Evolutionary conservation across 2,113 vertebrate genomes (phyloP), one percentile per base, ranked within the genome.

Genomic region (Sphyrna mokarran): DNA sequence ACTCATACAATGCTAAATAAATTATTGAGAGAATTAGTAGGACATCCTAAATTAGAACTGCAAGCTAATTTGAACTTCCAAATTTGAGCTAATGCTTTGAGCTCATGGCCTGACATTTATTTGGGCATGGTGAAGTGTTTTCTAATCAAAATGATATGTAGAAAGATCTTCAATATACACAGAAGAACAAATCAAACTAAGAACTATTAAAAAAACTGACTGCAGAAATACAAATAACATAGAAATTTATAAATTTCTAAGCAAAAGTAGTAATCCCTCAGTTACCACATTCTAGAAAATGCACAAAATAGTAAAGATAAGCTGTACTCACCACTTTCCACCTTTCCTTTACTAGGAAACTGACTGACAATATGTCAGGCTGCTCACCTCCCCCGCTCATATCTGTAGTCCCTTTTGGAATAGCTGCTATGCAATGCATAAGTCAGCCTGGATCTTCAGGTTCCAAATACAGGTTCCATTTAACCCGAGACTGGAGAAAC

Each of bases 311-410:
- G 48, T 22, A 95, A 4, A 63, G 3, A 48, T 3, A 0, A 29
- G 68, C 6, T 48, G 96, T 96, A 98, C 99, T 98, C 96, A 99
- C 99, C 98, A 99, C 99, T 97, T 99, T 99, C 99, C 99, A 99
- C 99, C 99, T 98, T 97, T 99, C 99, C 97, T 99, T 99, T 96
- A 99, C 99, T 96, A 99, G 97, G 96, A 98, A 98, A 97, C 98
- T 98, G 97, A 98, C 98, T 96, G 97, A 98, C 95, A 99, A 98
- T 97, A 99, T 99, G 97, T 99, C 99, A 68, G 98, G 97, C 97
- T 99, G 99, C 97, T 99, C 99, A 96, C 97, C 98, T 97, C 98
- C 99, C 96, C 98, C 98, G 96, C 98, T 99, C 99, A 99, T 99
- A 97, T 98, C 98, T 98, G 96, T 97, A 97, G 96, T 97, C 97